Evolutionary conservation across 2,888 invertebrate species (phyloP), one percentile per base, ranked within the genome.

Genomic region (Drosophila yooni): DNA sequence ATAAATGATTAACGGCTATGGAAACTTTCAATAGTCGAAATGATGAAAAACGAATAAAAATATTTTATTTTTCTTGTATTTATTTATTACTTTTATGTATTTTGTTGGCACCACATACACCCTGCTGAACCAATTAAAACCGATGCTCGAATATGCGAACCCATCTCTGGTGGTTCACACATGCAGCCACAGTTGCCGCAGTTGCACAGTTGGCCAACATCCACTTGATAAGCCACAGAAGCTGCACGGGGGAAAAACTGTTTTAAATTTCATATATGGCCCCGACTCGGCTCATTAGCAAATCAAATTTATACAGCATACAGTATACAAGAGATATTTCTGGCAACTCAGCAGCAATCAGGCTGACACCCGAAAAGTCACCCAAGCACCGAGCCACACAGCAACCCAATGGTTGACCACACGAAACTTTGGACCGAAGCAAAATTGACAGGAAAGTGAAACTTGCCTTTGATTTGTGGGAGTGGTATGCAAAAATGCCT

Each of bases 301-400:
- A 84, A 88, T 84, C 89, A 88, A 84, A 86, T 88, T 83, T 83
- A 83, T 88, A 74, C 81, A 78, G 70, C 81, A 83, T 88, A 74
- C 81, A 78, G 70, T 70, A 69, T 59, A 58, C 51, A 54, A 61
- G 54, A 67, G 64, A 62, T 56, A 67, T 56, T 58, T 56, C 29
- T 21, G 31, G 46, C 43, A 56, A 57, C 59, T 36, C 73, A 73
- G 63, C 78, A 77, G 60, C 58, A 53, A 60, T 56, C 63, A 29
- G 56, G 34, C 46, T 15, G n/a, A 52, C 27, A 52, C 40, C 52
- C 58, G 21, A n/a, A 56, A 27, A 48, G 2, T 25, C 50, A 40
- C 46, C 56, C 40, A 46, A 59, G 3, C 38, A 40, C 21, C 53
- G 7, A 46, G 11, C 57, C 59, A 34, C 36, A 61, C n/a, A 51